Evolutionary conservation across 1,140 invertebrate genomes (phyloP), one percentile per base, ranked within the genome.

Genomic region (Dreissena rostriformis): DNA sequence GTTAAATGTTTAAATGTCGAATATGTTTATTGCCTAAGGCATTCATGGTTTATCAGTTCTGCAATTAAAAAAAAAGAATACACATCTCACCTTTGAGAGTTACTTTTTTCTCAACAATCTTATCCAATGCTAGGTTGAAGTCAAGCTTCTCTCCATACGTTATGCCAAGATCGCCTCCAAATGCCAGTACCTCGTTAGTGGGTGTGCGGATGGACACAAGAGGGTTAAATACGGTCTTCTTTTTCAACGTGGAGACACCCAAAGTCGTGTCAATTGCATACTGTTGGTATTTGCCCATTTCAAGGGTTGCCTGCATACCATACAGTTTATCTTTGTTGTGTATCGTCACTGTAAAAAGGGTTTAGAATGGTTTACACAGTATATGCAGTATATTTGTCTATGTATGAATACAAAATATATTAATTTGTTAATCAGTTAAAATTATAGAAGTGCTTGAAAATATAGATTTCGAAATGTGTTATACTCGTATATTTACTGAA

Each of bases 91-190:
- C 83, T 79, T 66, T 79, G 19, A 79, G 61, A 24, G 61, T 26
- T 7, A 72, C 39, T 67, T 73, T 49, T 24, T 79, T 80, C 11
- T 55, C 11, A 0, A 61, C 57, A 39, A 79, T 49, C 53, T 73
- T 78, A 52, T 85, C 83, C 6, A 84, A 66, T 1, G 71, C 65
- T 8, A 85, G 29, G 22, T 85, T 79, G 19, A 63, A 24, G 24
- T 85, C 73, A 1, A 73, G 12, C 11, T 70, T 67, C 80, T 83
- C 83, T 22, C 76, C 80, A 14, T 53, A 65, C 28, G 73, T 61
- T 22, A 75, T 72, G n/a, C 79, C 70, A 15, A 84, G 67, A 10
- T 78, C 82, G 6, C 86, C 86, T 57, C 86, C 87, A 68, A 88
- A 83, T 19, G 77, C 81, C 12, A 88, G 1, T 1, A 87, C 2